Percentiles rank a stretch among this genome's conserved stretches.
phyloP scores from a whole-genome alignment of 2,797 vertebrate species.

The Ctenopoma multispine region DNA sequence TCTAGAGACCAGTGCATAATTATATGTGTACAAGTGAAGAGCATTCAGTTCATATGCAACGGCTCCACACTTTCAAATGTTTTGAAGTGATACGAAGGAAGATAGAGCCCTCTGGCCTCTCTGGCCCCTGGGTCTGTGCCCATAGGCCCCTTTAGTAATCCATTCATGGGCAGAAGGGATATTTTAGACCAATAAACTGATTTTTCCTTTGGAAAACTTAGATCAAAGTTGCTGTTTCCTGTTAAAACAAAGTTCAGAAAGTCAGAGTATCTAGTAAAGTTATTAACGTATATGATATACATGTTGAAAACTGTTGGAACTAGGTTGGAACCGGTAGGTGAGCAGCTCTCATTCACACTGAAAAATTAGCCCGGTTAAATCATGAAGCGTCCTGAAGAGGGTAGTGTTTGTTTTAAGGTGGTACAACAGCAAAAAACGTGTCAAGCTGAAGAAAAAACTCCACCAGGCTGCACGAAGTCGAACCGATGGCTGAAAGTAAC shows the following conservation, averaged over 20 bases:
- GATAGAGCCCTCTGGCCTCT: too few species aligned
- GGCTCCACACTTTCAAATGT: background rate
- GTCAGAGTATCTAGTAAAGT: too few species aligned
- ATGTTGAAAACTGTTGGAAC: too few species aligned
- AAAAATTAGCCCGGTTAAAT: conserved; percentile 71
- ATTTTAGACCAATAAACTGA: background rate
- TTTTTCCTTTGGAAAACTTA: background rate
- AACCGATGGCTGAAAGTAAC: background rate
- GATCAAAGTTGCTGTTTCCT: background rate
- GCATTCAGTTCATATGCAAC: conserved; percentile 24
- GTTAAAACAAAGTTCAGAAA: too few species aligned
- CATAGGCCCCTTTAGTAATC: too few species aligned
- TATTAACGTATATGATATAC: too few species aligned
- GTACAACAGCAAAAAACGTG: conserved; percentile 25
- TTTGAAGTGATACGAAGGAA: too few species aligned
- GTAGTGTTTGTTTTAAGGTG: conserved; percentile 82
- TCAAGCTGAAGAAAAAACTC: background rate
- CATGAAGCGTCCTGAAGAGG: conserved; percentile 66
- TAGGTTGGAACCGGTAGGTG: conserved; percentile 10
- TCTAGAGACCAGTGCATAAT: conserved; percentile 15
- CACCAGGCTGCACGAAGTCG: background rate
- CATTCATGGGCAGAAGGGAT: too few species aligned
- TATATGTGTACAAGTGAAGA: conserved; percentile 23
- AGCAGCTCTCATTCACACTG: conserved; percentile 51
- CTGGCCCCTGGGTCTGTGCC: too few species aligned